Percentiles rank a stretch among this genome's conserved stretches.
Conservation (phyloP, 2,113 vertebrate species). For the Pionites leucogaster region DNA sequence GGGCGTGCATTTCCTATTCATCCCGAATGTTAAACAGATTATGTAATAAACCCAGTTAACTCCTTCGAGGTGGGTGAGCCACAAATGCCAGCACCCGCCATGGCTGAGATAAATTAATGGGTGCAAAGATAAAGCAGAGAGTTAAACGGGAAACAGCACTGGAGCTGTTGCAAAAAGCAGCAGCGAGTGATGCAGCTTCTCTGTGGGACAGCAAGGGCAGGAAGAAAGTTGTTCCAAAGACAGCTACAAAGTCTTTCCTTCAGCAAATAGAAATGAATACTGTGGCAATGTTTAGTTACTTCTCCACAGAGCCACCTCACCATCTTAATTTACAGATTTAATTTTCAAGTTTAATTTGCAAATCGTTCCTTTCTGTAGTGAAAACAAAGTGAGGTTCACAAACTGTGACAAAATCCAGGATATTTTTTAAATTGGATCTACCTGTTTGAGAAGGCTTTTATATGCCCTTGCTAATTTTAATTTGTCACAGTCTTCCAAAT, state of each 20-base stretch:
- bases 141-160: neutral
- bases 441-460: neutral
- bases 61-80: neutral
- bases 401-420: neutral
- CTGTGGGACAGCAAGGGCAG: neutral
- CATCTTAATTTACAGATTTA: neutral
- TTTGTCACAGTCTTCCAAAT: neutral
- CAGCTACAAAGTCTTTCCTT: neutral
- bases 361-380: neutral
- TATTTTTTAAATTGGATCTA: neutral
- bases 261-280: neutral
- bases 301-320: neutral
- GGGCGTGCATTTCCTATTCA: slow-evolving; percentile 22
- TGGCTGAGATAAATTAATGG: rapidly evolving
- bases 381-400: neutral
- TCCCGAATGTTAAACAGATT: slow-evolving; percentile 22
- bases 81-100: neutral
- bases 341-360: neutral
- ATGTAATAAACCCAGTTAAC: slow-evolving; percentile 59
- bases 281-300: neutral
- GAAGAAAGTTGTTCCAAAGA: neutral
- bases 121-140: neutral
- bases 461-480: neutral
- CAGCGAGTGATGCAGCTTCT: neutral
- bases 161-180: neutral